These are phyloP conservation scores for Hetaerina americana DNA, from an alignment of 1,140 invertebrate species.

Conservation along the genomic window DNA sequence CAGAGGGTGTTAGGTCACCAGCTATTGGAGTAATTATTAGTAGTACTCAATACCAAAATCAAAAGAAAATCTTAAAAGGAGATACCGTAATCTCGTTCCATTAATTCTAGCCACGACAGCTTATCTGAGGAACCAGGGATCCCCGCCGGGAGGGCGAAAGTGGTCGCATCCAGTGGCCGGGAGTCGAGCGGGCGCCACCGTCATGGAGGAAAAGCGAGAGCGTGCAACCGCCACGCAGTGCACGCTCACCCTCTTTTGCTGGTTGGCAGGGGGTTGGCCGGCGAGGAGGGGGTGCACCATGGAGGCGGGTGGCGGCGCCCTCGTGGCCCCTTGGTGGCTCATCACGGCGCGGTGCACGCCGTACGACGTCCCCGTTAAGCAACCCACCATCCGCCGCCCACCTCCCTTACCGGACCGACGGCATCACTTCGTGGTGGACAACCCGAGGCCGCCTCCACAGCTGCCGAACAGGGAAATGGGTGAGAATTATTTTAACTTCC, in stretches of 20 bases:
- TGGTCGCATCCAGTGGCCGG: neutral
- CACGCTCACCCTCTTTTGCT: slow-evolving; percentile 19
- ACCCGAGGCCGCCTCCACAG: neutral
- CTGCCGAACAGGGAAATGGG: neutral
- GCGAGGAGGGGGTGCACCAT: slow-evolving; percentile 11
- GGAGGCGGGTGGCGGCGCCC: neutral
- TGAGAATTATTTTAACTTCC: too few species aligned
- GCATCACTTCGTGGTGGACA: neutral
- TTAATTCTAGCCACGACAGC: too few species aligned
- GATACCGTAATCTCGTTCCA: too few species aligned
- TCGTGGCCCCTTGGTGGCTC: neutral
- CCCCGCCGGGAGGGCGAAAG: too few species aligned
- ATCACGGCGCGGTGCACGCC: neutral
- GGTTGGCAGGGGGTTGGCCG: slow-evolving; percentile 17
- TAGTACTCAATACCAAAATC: too few species aligned
- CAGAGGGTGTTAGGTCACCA: too few species aligned
- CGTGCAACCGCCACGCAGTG: slow-evolving; percentile 17
- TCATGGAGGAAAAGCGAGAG: neutral
- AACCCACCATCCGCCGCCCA: neutral
- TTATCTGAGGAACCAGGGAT: neutral
- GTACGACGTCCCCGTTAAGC: neutral
- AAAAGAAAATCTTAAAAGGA: too few species aligned
- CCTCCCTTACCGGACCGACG: neutral
- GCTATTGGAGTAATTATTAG: too few species aligned
- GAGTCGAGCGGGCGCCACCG: neutral